Evolutionary conservation across 2,113 vertebrate genomes (phyloP).

Genomic region (Syrrhaptes paradoxus): DNA sequence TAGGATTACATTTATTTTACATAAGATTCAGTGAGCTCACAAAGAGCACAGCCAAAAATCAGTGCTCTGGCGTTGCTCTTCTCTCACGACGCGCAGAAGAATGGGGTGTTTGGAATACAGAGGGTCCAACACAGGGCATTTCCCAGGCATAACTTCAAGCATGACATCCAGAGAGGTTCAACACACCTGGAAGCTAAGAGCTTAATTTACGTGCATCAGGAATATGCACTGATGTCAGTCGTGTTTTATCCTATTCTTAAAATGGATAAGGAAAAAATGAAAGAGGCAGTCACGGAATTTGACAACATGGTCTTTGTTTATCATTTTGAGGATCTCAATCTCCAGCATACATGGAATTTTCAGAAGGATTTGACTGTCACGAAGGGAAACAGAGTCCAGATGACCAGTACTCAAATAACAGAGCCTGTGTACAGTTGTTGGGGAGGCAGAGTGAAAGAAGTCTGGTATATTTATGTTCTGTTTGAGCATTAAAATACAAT

Average conservation of each 20-base stretch:
- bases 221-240: not conserved
- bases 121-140: not conserved
- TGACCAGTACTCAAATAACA: constrained; percentile 22
- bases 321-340: not conserved
- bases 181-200: not conserved
- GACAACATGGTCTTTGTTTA: constrained; percentile 54
- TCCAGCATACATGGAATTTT: not conserved
- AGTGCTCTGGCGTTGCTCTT: not conserved
- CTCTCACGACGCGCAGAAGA: not conserved
- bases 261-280: constrained; percentile 26
- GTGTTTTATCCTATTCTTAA: not conserved
- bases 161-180: not conserved
- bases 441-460: not conserved
- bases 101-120: not conserved
- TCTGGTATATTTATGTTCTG: constrained; percentile 7
- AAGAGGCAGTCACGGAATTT: constrained; percentile 43
- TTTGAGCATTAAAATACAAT: constrained; percentile 17
- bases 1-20: not conserved
- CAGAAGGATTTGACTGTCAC: constrained; percentile 31
- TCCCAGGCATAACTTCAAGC: not conserved
- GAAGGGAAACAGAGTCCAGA: constrained; percentile 38
- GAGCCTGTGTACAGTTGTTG: not conserved
- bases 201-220: not conserved
- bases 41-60: not conserved
- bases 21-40: not conserved